Evolutionary conservation across 2,888 invertebrate species (phyloP).

Genomic region (Orthosia incerta): DNA sequence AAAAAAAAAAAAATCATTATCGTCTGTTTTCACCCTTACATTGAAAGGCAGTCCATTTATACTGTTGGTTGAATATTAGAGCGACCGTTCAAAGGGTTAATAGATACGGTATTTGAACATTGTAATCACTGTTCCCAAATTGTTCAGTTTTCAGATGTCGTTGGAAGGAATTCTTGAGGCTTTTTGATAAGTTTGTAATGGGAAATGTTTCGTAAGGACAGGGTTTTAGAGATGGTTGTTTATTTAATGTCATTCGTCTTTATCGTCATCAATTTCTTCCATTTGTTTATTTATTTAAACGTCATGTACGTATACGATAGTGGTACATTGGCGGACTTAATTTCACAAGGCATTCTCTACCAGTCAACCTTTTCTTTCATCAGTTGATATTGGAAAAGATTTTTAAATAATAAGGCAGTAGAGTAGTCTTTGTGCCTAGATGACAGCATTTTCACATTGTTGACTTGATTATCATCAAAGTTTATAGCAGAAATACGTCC

Average conservation of each 20-base stretch:
- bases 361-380: too few species aligned
- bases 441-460: too few species aligned
- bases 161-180: conserved; percentile 35
- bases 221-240: background rate
- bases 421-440: too few species aligned
- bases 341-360: too few species aligned
- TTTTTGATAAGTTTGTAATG: conserved; percentile 39
- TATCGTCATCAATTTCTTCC: background rate
- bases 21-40: background rate
- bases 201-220: conserved; percentile 1
- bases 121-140: conserved; percentile 52
- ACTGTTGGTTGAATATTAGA: conserved; percentile 48
- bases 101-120: conserved; percentile 48
- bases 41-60: conserved; percentile 39
- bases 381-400: background rate
- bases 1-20: background rate
- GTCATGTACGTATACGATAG: too few species aligned
- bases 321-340: too few species aligned
- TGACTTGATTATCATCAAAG: too few species aligned
- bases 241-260: conserved; percentile 2
- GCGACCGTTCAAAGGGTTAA: conserved; percentile 47
- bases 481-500: too few species aligned
- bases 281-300: too few species aligned
- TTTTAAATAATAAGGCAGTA: too few species aligned
- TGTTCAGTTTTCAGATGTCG: conserved; percentile 29